phyloP scores from a whole-genome alignment of 2,888 invertebrate genomes.

The Watsonalla binaria region DNA sequence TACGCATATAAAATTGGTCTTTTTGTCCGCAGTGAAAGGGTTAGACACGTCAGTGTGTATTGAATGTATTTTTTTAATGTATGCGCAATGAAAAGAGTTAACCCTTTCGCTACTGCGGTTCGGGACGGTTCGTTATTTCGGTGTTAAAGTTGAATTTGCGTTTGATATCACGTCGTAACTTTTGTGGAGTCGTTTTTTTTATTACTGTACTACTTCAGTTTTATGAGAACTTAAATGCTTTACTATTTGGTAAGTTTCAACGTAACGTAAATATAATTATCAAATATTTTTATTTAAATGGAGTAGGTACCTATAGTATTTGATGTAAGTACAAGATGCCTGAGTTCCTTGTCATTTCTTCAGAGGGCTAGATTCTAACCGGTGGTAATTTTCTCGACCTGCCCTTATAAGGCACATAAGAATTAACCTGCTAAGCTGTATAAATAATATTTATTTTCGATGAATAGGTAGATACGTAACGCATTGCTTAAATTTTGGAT shows the following conservation, averaged over 20 bases:
- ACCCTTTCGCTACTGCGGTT: constrained; percentile 62
- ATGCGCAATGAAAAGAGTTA: constrained; percentile 38
- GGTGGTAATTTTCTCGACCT: no score
- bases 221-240: neutral
- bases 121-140: constrained; percentile 65
- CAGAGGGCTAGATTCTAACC: no score
- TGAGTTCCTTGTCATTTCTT: no score
- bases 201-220: neutral
- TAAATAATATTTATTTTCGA: no score
- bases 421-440: no score
- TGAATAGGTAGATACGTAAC: no score
- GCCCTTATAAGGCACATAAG: no score
- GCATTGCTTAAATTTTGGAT: no score
- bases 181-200: constrained; percentile 10
- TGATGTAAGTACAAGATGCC: no score
- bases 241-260: neutral
- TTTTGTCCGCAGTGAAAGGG: constrained; percentile 63
- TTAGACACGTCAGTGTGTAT: constrained; percentile 52
- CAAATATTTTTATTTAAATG: no score
- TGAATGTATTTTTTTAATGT: constrained; percentile 48
- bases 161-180: constrained; percentile 28
- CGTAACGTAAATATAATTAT: neutral
- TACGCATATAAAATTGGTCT: constrained; percentile 74
- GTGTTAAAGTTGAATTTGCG: constrained; percentile 68
- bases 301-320: no score